phyloP scores from a whole-genome alignment of 2,888 invertebrate species.

The Ennomos fuscantarius region DNA sequence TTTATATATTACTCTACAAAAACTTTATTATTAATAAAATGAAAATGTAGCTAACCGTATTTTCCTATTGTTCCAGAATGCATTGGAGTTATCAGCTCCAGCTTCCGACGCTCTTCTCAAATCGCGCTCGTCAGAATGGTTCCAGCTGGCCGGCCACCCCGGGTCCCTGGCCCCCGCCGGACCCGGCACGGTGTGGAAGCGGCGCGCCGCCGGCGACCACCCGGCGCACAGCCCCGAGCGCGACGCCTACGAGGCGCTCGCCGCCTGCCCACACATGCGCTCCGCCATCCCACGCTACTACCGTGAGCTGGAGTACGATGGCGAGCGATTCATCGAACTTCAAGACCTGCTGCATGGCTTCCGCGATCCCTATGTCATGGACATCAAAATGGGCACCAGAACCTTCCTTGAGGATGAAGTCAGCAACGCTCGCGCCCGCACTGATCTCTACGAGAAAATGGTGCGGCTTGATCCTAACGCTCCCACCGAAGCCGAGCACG shows the following conservation, averaged over 20 bases:
- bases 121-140: slow-evolving; percentile 90
- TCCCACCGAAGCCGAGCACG: slow-evolving; percentile 93
- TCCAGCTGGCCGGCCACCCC: slow-evolving; percentile 96
- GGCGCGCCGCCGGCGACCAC: slow-evolving; percentile 89
- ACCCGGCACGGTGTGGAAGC: slow-evolving; percentile 97
- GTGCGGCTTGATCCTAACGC: slow-evolving; percentile 94
- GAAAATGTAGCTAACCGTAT: slow-evolving; percentile 9
- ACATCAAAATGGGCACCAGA: slow-evolving; percentile 98
- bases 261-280: slow-evolving; percentile 89
- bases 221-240: slow-evolving; percentile 90
- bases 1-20: too few relatives aligned
- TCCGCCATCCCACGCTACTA: slow-evolving; percentile 93
- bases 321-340: slow-evolving; percentile 95
- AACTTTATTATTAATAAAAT: not conserved
- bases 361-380: slow-evolving; percentile 97
- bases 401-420: slow-evolving; percentile 99
- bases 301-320: slow-evolving; percentile 91
- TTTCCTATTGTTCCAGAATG: slow-evolving; percentile 87
- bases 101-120: slow-evolving; percentile 94
- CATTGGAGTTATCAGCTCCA: slow-evolving; percentile 95
- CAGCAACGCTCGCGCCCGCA: slow-evolving; percentile 91
- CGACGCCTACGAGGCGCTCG: slow-evolving; percentile 91
- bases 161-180: slow-evolving; percentile 97
- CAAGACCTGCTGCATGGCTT: slow-evolving; percentile 97
- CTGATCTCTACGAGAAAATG: slow-evolving; percentile 98